Evolutionary conservation across 2,113 vertebrate species (phyloP), one percentile per base, ranked within the genome.

Genomic region (Calidris pugnax): DNA sequence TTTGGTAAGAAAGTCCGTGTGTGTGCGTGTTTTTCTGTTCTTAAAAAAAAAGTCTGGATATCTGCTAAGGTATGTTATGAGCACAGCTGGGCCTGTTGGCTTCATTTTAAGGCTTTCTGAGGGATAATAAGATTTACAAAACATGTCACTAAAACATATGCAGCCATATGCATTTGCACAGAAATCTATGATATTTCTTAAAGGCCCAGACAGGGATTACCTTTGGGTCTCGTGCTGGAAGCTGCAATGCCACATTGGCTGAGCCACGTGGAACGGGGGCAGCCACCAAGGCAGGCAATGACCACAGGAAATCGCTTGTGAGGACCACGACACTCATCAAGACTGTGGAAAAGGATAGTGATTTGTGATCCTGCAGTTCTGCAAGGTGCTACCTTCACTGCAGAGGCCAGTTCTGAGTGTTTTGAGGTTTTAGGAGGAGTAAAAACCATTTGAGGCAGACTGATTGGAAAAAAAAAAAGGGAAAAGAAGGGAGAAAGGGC

Each of bases 81-180:
- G 69, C 55, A 92, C 93, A 97, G 55, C 82, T 92, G 89, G 67
- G n/a, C 89, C 48, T 85, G 82, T 90, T 95, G 64, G 60, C 76
- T 93, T 94, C 62, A 56, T 93, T 96, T 95, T 96, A 96, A 83
- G 93, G 85, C 91, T 93, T 95, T 97, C 94, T 83, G 55, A 93
- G 82, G 74, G 57, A 90, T 85, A 95, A 39, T 95, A 96, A 95
- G 82, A 94, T 57, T 77, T 96, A 91, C 85, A 96, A 97, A 97
- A 94, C 81, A 62, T 67, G 80, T 95, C 93, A 74, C 74, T 90
- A 51, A 91, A 79, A 45, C 91, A 56, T 62, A 96, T 75, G 74
- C 37, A 89, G 60, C 39, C 45, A 69, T 87, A 92, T 59, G n/a
- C 10, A 47, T 86, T 90, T 90, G 23, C 77, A 67, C 32, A 86